phyloP scores from a whole-genome alignment of 37 sponge, comb jelly and placozoan species.

The Halichondria panicea region DNA sequence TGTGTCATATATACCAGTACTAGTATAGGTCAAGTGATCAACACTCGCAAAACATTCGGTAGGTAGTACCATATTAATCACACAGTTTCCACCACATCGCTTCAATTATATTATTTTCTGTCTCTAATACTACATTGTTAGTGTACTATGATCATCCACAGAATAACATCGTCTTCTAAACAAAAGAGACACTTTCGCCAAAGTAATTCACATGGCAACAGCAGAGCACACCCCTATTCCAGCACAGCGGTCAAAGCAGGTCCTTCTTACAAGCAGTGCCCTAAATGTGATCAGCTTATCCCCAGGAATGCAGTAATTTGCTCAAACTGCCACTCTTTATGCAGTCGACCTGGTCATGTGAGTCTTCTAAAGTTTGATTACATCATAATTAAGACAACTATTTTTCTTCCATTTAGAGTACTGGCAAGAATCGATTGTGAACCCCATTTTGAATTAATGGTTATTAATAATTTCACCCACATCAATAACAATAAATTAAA shows the following conservation, averaged over 20 bases:
- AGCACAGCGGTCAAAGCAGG: slow-evolving; percentile 14
- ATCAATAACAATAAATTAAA: not conserved
- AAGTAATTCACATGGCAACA: too few relatives aligned
- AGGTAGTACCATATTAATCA: too few relatives aligned
- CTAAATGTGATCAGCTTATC: slow-evolving; percentile 8
- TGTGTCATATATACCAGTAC: too few relatives aligned
- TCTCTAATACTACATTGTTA: too few relatives aligned
- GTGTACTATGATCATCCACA: too few relatives aligned
- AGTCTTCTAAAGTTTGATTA: not conserved
- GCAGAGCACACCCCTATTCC: too few relatives aligned
- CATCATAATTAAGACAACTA: not conserved
- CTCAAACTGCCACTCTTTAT: slow-evolving; percentile 1
- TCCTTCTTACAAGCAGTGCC: slow-evolving; percentile 16
- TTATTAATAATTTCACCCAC: not conserved
- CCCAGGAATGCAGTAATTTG: slow-evolving; percentile 26
- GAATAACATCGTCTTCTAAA: too few relatives aligned
- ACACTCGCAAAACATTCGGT: too few relatives aligned
- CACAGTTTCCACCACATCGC: too few relatives aligned
- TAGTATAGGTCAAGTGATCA: too few relatives aligned
- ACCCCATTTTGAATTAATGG: not conserved
- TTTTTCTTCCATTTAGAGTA: not conserved
- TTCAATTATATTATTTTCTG: too few relatives aligned
- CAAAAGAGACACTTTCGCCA: too few relatives aligned
- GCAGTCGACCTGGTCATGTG: not conserved
- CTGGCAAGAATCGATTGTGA: not conserved